phyloP scores from a whole-genome alignment of 2,888 invertebrate species.

The Agonum fuliginosum region DNA sequence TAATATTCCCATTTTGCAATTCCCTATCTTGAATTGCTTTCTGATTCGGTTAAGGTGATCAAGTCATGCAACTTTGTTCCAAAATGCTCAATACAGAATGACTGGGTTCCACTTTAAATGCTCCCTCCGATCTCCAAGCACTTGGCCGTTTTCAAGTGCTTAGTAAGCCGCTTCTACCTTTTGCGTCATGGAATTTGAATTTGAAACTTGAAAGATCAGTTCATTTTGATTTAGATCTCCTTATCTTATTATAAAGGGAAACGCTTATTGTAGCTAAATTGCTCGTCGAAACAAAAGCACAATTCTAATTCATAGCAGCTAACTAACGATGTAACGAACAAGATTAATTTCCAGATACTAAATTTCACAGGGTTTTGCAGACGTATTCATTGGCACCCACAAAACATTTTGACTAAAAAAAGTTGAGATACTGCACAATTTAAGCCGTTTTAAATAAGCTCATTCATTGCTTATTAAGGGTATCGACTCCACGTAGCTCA shows the following conservation, averaged over 20 bases:
- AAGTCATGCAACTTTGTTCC: constrained; percentile 26
- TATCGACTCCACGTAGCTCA: no score
- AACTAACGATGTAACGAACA: constrained; percentile 25
- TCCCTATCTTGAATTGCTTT: not conserved
- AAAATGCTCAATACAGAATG: not conserved
- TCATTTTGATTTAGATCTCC: constrained; percentile 42
- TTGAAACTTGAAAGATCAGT: constrained; percentile 41
- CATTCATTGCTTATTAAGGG: no score
- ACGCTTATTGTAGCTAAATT: constrained; percentile 38
- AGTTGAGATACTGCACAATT: no score
- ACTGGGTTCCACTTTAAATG: not conserved
- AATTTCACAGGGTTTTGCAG: no score
- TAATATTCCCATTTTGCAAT: constrained; percentile 7
- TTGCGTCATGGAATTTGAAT: constrained; percentile 18
- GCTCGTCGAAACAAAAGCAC: constrained; percentile 13
- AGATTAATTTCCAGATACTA: not conserved
- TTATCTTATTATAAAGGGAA: constrained; percentile 40
- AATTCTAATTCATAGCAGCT: constrained; percentile 13
- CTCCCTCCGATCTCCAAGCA: constrained; percentile 1
- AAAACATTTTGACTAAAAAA: no score
- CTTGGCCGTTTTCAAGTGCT: constrained; percentile 30
- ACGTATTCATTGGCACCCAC: no score
- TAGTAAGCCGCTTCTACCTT: constrained; percentile 30
- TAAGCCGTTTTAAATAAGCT: no score
- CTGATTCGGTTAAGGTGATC: constrained; percentile 23